These are phyloP conservation scores for Chesias legatella DNA, from an alignment of 2,888 invertebrate genomes.

Conservation along the genomic window DNA sequence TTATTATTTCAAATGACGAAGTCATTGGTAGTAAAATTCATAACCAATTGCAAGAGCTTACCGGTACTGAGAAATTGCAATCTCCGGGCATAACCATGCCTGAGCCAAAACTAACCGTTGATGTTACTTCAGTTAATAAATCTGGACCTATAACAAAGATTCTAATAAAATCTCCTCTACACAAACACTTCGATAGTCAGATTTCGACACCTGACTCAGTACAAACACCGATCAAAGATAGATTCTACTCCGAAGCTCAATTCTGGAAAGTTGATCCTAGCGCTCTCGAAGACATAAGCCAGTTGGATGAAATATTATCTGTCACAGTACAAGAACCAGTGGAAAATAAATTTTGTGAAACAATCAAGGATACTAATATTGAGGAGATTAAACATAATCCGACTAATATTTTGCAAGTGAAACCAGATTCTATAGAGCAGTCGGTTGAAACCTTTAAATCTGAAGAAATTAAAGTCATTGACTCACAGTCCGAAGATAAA, in stretches of 20 bases:
- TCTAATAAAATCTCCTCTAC: conserved; percentile 9
- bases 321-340: conserved; percentile 40
- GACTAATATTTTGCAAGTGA: neutral
- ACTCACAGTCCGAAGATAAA: conserved; percentile 29
- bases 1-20: conserved; percentile 37
- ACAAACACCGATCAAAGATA: conserved; percentile 68
- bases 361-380: conserved; percentile 4
- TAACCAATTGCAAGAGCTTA: neutral
- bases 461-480: conserved; percentile 32
- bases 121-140: neutral
- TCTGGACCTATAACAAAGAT: conserved; percentile 5
- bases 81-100: neutral
- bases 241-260: conserved; percentile 67
- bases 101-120: neutral
- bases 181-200: conserved; percentile 38
- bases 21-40: conserved; percentile 12
- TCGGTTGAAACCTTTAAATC: conserved; percentile 27
- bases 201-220: conserved; percentile 62
- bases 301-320: conserved; percentile 49
- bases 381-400: conserved; percentile 13
- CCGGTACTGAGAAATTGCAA: neutral
- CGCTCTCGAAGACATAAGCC: conserved; percentile 39
- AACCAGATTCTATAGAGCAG: conserved; percentile 15
- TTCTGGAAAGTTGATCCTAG: conserved; percentile 67
- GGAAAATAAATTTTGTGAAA: conserved; percentile 7